phyloP scores from a whole-genome alignment of 2,113 vertebrate species.

The Megaceryle maxima region DNA sequence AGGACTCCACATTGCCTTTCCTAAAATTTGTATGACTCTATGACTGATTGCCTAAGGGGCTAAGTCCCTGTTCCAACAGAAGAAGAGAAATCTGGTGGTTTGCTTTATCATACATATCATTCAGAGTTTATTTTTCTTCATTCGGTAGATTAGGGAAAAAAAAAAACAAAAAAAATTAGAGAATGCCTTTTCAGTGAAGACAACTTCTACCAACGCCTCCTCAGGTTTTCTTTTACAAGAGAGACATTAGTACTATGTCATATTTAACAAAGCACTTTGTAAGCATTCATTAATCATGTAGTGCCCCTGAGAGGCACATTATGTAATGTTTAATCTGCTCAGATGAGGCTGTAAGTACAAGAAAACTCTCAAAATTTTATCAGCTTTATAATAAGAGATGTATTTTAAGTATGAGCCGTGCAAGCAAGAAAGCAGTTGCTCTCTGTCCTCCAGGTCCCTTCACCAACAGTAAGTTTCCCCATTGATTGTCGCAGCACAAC shows the following conservation, averaged over 20 bases:
- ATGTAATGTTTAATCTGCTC: slow-evolving; percentile 67
- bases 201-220: not conserved
- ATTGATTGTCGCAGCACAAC: accelerated
- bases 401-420: accelerated
- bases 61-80: not conserved
- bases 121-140: not conserved
- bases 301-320: slow-evolving; percentile 51
- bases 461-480: not conserved
- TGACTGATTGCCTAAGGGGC: not conserved
- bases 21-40: not conserved
- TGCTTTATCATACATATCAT: not conserved
- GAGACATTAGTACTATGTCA: slow-evolving; percentile 17
- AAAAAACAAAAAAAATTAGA: not conserved
- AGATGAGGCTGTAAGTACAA: slow-evolving; percentile 34
- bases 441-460: not conserved
- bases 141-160: not conserved
- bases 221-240: not conserved
- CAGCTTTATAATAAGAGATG: slow-evolving; percentile 23
- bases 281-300: slow-evolving; percentile 63
- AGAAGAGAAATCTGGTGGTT: not conserved
- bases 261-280: slow-evolving; percentile 59
- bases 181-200: not conserved
- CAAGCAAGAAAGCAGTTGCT: accelerated
- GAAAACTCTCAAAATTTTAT: slow-evolving; percentile 51
- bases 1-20: not conserved